These are phyloP conservation scores for Galemys pyrenaicus DNA, from an alignment of 2,113 vertebrate genomes.

Conservation along the genomic window DNA sequence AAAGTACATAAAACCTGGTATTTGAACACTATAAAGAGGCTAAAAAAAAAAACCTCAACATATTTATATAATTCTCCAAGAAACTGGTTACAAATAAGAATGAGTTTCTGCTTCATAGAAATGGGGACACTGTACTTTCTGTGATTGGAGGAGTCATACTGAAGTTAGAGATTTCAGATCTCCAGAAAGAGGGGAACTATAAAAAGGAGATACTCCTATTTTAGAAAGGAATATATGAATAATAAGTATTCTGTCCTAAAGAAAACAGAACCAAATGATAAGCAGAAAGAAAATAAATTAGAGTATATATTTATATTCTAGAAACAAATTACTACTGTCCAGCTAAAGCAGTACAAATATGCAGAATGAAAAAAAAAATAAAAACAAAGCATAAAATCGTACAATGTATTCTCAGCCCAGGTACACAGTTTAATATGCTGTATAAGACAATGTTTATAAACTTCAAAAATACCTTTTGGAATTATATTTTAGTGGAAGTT, in stretches of 20 bases:
- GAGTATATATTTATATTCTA: not conserved
- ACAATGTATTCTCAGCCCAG: not conserved
- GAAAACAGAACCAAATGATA: not conserved
- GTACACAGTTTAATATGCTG: not conserved
- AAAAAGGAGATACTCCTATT: not conserved
- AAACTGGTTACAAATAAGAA: not conserved
- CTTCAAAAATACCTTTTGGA: not conserved
- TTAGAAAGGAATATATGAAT: constrained; percentile 26
- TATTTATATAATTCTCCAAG: not conserved
- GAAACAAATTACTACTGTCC: not conserved
- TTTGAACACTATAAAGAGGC: not conserved
- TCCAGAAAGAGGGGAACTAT: not conserved
- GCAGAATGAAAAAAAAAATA: not conserved
- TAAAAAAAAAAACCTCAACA: not conserved
- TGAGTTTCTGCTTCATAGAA: not conserved
- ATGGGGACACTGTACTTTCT: not conserved
- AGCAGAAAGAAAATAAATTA: not conserved
- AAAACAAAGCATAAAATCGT: not conserved
- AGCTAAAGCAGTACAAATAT: not conserved
- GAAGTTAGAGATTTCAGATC: not conserved
- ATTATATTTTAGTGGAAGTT: no score
- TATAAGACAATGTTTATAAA: not conserved
- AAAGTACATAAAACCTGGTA: not conserved
- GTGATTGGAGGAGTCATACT: not conserved
- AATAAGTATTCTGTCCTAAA: not conserved